Evolutionary conservation across 2,113 vertebrate species (phyloP).

Genomic region (Ameiurus melas): DNA sequence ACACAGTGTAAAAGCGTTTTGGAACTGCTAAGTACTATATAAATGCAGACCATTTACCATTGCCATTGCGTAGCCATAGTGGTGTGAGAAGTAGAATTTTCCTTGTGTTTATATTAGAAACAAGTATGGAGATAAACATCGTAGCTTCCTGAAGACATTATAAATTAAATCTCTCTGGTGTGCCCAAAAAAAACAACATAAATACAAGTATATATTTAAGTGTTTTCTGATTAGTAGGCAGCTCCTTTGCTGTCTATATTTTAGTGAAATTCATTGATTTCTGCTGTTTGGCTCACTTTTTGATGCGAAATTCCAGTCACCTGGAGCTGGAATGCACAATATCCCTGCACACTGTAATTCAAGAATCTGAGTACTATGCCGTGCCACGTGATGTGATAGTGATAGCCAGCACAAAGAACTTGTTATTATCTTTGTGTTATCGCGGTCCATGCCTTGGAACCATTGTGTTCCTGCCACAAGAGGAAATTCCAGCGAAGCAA

Average conservation of each 20-base stretch:
- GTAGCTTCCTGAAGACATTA: neutral
- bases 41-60: too few species aligned
- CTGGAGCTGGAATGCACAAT: slow-evolving; percentile 23
- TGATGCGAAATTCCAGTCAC: slow-evolving; percentile 27
- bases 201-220: neutral
- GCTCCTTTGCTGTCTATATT: neutral
- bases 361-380: slow-evolving; percentile 15
- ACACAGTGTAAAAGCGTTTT: too few species aligned
- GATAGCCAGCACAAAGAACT: slow-evolving; percentile 42
- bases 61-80: neutral
- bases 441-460: slow-evolving; percentile 12
- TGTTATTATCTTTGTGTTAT: slow-evolving; percentile 35
- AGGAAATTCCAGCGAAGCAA: slow-evolving; percentile 51
- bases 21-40: too few species aligned
- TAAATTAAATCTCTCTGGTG: neutral
- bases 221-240: neutral
- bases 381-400: slow-evolving; percentile 14
- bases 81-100: neutral
- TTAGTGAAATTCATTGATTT: neutral
- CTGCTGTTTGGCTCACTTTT: neutral
- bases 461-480: slow-evolving; percentile 40
- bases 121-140: neutral
- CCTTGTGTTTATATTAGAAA: neutral
- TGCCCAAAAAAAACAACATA: neutral
- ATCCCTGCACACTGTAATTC: slow-evolving; percentile 3